Evolutionary conservation across 2,888 invertebrate species (phyloP).

Genomic region (Patella ulyssiponensis): DNA sequence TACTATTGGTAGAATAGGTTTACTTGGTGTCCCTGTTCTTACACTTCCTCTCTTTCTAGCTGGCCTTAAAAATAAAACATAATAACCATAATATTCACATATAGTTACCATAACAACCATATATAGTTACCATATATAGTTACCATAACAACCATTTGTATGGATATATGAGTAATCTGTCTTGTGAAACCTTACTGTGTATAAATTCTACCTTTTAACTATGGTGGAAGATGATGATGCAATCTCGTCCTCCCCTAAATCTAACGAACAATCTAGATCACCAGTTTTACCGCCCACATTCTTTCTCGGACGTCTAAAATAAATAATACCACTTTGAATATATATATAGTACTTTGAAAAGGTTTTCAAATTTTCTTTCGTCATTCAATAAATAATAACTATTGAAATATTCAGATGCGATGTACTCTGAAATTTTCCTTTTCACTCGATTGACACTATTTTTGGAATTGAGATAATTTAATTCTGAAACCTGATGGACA

Average conservation of each 20-base stretch:
- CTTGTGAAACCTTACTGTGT: no score
- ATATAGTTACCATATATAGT: no score
- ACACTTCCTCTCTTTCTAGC: constrained; percentile 48
- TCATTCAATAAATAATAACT: no score
- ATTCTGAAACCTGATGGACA: no score
- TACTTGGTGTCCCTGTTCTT: constrained; percentile 58
- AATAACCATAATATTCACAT: neutral
- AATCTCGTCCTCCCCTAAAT: constrained; percentile 49
- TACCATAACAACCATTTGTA: no score
- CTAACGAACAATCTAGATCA: constrained; percentile 53
- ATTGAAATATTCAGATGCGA: no score
- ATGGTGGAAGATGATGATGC: constrained; percentile 30
- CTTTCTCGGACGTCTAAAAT: constrained; percentile 21
- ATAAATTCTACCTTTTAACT: constrained; percentile 38
- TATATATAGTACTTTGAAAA: neutral
- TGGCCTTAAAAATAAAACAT: constrained; percentile 40
- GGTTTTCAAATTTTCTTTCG: no score
- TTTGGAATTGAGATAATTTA: no score
- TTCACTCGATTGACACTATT: no score
- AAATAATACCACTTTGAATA: constrained; percentile 10
- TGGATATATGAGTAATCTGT: no score
- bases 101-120: no score
- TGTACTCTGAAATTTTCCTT: no score
- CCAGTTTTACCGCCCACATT: constrained; percentile 17
- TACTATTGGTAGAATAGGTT: constrained; percentile 59